Evolutionary conservation across 2,113 vertebrate genomes (phyloP).

Genomic region (Ctenodactylus gundi): DNA sequence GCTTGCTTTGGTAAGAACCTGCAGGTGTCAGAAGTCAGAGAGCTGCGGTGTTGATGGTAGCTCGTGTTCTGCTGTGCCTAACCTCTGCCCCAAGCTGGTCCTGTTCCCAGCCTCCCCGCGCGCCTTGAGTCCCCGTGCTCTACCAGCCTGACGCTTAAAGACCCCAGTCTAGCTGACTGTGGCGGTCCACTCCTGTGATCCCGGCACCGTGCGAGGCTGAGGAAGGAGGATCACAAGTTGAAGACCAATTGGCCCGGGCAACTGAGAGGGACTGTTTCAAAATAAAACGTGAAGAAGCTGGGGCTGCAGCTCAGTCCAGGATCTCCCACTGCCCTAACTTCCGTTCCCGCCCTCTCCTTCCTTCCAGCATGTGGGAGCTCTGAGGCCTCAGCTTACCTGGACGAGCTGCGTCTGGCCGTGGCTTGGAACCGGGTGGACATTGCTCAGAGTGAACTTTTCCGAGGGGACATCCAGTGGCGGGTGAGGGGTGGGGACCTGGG

Average conservation of each 20-base stretch:
- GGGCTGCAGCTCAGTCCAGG: background rate
- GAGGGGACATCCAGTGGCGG: conserved; percentile 91
- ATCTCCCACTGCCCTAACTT: background rate
- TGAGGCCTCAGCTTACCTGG: conserved; percentile 85
- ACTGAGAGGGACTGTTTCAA: background rate
- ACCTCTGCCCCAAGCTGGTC: too few species aligned
- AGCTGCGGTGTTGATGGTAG: too few species aligned
- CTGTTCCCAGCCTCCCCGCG: too few species aligned
- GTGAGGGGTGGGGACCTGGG: conserved; percentile 72
- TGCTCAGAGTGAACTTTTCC: conserved; percentile 92
- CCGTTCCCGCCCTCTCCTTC: background rate
- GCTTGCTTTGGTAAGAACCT: background rate
- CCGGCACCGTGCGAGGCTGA: background rate
- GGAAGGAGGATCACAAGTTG: background rate
- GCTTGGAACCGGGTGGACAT: conserved; percentile 95
- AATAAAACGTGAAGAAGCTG: background rate
- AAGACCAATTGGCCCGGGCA: too few species aligned
- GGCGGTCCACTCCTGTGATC: background rate
- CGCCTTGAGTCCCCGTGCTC: too few species aligned
- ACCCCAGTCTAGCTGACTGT: background rate
- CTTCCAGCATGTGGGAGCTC: conserved; percentile 81
- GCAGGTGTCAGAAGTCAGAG: background rate
- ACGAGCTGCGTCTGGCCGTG: conserved; percentile 92
- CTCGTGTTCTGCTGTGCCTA: too few species aligned
- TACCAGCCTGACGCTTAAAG: too few species aligned